Conservation (phyloP, 2,888 invertebrate genomes). For the Candidula unifasciata region DNA sequence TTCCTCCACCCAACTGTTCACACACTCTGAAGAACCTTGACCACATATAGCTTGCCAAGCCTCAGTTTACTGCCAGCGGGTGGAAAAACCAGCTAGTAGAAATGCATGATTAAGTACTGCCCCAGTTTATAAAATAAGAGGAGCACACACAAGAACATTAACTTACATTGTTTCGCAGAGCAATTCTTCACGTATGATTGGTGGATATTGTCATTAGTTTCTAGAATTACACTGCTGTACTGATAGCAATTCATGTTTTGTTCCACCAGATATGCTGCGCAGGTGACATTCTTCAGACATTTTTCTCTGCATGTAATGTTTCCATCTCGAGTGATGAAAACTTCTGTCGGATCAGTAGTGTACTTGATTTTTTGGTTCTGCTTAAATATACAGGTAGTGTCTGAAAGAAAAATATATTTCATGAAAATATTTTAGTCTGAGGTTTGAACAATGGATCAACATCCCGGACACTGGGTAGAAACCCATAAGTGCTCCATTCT, state of each 20-base stretch:
- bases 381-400: neutral
- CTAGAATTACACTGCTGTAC: neutral
- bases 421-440: too few species aligned
- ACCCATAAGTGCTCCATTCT: too few species aligned
- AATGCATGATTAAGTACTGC: too few species aligned
- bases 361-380: neutral
- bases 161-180: conserved; percentile 22
- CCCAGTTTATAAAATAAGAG: too few species aligned
- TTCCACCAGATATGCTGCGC: conserved; percentile 6
- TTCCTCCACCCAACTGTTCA: too few species aligned
- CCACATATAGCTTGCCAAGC: too few species aligned
- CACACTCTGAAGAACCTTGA: too few species aligned
- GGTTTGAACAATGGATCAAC: too few species aligned
- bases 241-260: neutral
- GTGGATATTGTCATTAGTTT: neutral
- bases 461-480: too few species aligned
- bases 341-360: neutral
- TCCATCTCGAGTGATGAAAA: neutral
- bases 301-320: neutral
- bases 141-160: neutral
- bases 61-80: too few species aligned
- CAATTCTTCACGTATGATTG: conserved; percentile 31
- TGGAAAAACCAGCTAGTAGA: too few species aligned
- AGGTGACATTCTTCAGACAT: neutral
- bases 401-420: conserved; percentile 19